phyloP scores from a whole-genome alignment of 2,113 vertebrate species.

The Tor tambroides region DNA sequence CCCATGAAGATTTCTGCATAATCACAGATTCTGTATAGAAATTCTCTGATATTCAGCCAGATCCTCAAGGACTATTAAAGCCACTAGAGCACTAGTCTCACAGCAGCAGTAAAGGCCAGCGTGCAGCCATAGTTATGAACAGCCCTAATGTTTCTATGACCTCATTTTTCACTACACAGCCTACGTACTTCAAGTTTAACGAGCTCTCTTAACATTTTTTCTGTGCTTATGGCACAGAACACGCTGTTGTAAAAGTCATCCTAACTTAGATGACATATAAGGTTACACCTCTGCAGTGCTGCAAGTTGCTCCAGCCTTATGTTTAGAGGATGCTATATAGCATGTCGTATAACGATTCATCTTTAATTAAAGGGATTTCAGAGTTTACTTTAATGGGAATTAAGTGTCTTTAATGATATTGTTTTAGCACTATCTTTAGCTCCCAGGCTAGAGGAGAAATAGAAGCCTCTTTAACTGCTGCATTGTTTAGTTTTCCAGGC shows the following conservation, averaged over 20 bases:
- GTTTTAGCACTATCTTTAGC: slow-evolving; percentile 46
- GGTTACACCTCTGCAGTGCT: not conserved
- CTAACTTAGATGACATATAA: not conserved
- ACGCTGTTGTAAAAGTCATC: slow-evolving; percentile 19
- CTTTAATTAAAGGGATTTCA: slow-evolving; percentile 44
- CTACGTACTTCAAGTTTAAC: slow-evolving; percentile 23
- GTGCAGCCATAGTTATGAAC: slow-evolving; percentile 28
- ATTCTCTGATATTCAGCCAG: not conserved
- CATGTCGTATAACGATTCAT: slow-evolving; percentile 45
- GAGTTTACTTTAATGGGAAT: slow-evolving; percentile 42
- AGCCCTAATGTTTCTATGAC: slow-evolving; percentile 24
- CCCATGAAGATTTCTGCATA: not conserved
- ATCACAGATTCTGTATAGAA: not conserved
- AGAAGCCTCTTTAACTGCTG: not conserved
- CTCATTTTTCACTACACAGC: slow-evolving; percentile 26
- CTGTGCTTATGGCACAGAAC: slow-evolving; percentile 10
- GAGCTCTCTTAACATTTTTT: slow-evolving; percentile 25
- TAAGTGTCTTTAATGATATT: slow-evolving; percentile 56
- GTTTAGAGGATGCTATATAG: slow-evolving; percentile 41
- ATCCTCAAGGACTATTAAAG: slow-evolving; percentile 5
- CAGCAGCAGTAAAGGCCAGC: slow-evolving; percentile 17
- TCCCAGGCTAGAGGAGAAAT: slow-evolving; percentile 30
- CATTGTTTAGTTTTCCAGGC: slow-evolving; percentile 36
- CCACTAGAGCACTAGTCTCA: not conserved
- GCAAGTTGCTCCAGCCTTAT: not conserved